Evolutionary conservation across 2,113 vertebrate genomes (phyloP).

Genomic region (Phasianus colchicus): DNA sequence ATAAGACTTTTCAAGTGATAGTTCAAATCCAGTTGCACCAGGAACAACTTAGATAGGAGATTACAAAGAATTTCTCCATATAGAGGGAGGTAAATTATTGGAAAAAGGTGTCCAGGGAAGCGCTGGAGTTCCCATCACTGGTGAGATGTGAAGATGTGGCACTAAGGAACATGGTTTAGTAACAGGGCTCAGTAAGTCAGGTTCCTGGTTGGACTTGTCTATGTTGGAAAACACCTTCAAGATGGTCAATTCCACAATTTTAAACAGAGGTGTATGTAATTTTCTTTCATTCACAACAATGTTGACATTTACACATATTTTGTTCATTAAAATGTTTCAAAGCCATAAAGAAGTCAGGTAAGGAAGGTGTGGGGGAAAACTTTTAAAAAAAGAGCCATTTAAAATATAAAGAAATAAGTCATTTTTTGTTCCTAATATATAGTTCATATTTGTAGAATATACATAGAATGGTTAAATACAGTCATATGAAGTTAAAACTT

Average conservation of each 20-base stretch:
- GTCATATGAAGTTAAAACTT: background rate
- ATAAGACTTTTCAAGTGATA: background rate
- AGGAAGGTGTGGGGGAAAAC: background rate
- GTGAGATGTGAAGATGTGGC: background rate
- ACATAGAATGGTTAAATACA: background rate
- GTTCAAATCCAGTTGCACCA: background rate
- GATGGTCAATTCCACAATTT: background rate
- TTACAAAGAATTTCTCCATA: background rate
- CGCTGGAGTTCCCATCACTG: background rate
- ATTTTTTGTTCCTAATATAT: background rate
- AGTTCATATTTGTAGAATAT: background rate
- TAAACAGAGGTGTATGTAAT: background rate
- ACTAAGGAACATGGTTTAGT: background rate
- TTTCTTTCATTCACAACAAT: constrained; percentile 56
- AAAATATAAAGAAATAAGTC: background rate
- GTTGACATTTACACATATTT: constrained; percentile 61
- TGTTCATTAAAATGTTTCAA: constrained; percentile 66
- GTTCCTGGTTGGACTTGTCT: background rate
- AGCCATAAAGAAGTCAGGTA: background rate
- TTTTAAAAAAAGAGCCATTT: background rate
- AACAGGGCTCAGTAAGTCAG: background rate
- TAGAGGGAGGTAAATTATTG: background rate
- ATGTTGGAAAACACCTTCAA: too few relatives aligned
- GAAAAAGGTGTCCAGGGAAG: background rate
- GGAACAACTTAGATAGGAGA: background rate